Percentiles rank a stretch among this genome's conserved stretches.
Evolutionary conservation across 2,797 vertebrate species (phyloP).

Genomic region (Kryptopterus vitreolus): DNA sequence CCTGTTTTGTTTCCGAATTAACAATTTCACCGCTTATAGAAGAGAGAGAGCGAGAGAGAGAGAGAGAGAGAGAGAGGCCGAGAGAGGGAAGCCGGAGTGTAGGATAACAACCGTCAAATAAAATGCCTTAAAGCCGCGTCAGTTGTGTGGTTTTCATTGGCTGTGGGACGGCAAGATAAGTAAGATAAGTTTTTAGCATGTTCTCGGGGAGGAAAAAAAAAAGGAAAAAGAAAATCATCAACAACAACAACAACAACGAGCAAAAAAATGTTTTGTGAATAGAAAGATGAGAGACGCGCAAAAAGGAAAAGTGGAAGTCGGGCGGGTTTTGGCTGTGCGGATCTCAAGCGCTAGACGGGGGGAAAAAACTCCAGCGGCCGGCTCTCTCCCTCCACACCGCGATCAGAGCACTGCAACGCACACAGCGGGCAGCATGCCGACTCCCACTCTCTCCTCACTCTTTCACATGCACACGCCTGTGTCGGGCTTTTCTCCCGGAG

Average conservation of each 20-base stretch:
- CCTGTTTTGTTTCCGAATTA: constrained; percentile 70
- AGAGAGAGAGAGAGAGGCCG: too few species aligned
- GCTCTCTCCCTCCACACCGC: constrained; percentile 26
- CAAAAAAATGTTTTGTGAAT: constrained; percentile 83
- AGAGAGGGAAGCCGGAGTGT: constrained; percentile 61
- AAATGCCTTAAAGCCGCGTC: constrained; percentile 74
- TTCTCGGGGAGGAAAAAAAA: constrained; percentile 81
- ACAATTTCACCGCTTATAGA: constrained; percentile 69
- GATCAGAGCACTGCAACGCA: constrained; percentile 40
- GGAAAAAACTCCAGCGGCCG: constrained; percentile 52
- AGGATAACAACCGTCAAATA: constrained; percentile 81
- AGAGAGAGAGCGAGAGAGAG: constrained; percentile 50
- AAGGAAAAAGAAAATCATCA: neutral
- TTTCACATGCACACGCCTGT: constrained; percentile 69
- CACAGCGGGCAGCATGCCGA: constrained; percentile 33
- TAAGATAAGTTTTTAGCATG: constrained; percentile 90
- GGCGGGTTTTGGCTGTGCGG: constrained; percentile 81
- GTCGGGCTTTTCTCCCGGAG: constrained; percentile 61
- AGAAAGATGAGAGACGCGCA: constrained; percentile 77
- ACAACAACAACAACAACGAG: neutral
- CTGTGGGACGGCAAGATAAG: constrained; percentile 78
- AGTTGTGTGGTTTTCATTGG: constrained; percentile 74
- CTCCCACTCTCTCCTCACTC: constrained; percentile 25
- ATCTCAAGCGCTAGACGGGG: constrained; percentile 73
- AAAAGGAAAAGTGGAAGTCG: constrained; percentile 81